These are phyloP conservation scores for Iselma pallidipennis DNA, from an alignment of 2,888 invertebrate genomes.

Conservation along the genomic window DNA sequence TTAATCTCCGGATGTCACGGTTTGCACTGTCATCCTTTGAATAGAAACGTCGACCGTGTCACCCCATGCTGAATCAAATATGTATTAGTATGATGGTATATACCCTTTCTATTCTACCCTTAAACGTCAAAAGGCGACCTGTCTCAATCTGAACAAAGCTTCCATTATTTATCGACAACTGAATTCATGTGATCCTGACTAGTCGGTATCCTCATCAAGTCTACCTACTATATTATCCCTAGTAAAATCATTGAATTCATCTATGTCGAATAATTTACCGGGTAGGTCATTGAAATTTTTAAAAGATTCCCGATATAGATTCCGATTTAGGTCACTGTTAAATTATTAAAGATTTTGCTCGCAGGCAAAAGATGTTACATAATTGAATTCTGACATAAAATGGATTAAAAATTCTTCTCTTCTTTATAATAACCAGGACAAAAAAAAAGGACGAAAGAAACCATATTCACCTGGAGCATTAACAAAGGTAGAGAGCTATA, in stretches of 20 bases:
- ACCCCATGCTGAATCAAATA: conserved; percentile 30
- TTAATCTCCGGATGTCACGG: conserved; percentile 18
- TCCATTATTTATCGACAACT: conserved; percentile 45
- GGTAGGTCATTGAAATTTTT: not conserved
- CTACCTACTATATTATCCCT: not conserved
- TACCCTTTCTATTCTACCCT: conserved; percentile 27
- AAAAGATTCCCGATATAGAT: not conserved
- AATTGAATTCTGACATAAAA: not conserved
- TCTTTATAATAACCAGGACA: not conserved
- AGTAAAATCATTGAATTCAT: not conserved
- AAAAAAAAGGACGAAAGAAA: conserved; percentile 20
- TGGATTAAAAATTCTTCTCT: not conserved
- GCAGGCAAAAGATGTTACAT: conserved; percentile 1
- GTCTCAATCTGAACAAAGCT: conserved; percentile 37
- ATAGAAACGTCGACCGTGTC: conserved; percentile 1
- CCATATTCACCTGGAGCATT: conserved; percentile 24
- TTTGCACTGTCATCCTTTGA: conserved; percentile 20
- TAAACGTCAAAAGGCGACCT: conserved; percentile 41
- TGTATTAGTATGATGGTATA: conserved; percentile 26
- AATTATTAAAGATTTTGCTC: no score
- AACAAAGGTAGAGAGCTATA: conserved; percentile 32
- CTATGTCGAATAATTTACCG: not conserved
- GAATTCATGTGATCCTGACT: conserved; percentile 28
- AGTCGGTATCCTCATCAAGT: not conserved
- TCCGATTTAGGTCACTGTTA: not conserved